phyloP scores from a whole-genome alignment of 2,113 vertebrate genomes.

The Dasypus novemcinctus region DNA sequence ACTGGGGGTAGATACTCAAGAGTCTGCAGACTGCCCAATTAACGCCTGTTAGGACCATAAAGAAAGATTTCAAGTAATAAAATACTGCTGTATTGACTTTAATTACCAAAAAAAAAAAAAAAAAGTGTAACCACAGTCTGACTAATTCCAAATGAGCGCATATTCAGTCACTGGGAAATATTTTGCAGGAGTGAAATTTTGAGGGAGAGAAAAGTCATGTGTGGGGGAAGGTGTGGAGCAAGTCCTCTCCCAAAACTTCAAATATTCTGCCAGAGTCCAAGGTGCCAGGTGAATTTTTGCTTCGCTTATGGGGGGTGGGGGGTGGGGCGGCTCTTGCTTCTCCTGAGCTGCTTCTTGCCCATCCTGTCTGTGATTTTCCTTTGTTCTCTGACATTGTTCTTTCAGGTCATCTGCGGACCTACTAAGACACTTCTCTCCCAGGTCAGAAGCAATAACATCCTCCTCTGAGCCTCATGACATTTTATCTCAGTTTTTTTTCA shows the following conservation, averaged over 20 bases:
- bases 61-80: not conserved
- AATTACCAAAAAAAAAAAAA: not conserved
- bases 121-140: not conserved
- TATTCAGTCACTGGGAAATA: not conserved
- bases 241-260: not conserved
- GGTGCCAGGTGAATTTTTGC: not conserved
- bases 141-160: not conserved
- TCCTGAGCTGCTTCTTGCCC: not conserved
- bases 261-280: fast-evolving
- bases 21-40: not conserved
- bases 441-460: not conserved
- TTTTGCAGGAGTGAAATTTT: not conserved
- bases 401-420: not conserved
- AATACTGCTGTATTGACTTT: not conserved
- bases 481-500: not conserved
- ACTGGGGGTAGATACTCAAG: not conserved
- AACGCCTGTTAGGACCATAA: not conserved
- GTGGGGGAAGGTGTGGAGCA: not conserved
- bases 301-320: not conserved
- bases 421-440: not conserved
- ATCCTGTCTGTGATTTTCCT: not conserved
- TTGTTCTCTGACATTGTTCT: not conserved
- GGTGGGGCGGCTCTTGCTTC: not conserved
- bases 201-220: not conserved
- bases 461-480: not conserved